phyloP scores from a whole-genome alignment of 1,140 invertebrate species.

The Drosophila melanica region DNA sequence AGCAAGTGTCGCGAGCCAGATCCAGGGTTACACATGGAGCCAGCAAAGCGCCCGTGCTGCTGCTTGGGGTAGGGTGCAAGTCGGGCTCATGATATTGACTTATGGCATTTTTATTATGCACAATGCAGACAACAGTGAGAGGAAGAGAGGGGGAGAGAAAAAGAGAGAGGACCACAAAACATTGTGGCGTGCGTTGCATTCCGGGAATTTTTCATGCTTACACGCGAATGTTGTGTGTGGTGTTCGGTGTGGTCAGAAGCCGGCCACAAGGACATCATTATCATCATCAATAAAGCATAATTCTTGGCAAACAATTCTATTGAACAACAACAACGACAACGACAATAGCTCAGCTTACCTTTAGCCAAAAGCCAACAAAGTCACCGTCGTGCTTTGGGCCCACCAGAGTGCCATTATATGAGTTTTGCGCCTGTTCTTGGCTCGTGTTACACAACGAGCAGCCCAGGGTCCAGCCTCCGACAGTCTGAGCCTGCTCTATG shows the following conservation, averaged over 20 bases:
- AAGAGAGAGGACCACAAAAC: not conserved
- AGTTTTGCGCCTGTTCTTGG: conserved; percentile 41
- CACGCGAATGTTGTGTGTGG: conserved; percentile 23
- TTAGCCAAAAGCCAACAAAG: conserved; percentile 28
- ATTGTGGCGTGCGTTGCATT: conserved; percentile 44
- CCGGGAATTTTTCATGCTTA: conserved; percentile 78
- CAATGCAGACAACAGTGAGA: conserved; percentile 9
- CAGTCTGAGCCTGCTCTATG: conserved; percentile 46
- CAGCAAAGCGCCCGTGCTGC: not conserved
- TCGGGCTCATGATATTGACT: conserved; percentile 68
- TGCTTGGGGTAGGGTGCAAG: not conserved
- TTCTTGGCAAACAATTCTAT: conserved; percentile 82
- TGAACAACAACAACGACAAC: conserved; percentile 69
- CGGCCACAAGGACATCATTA: conserved; percentile 80
- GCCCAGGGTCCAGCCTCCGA: conserved; percentile 6
- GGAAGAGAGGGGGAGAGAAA: not conserved
- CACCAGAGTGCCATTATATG: conserved; percentile 61
- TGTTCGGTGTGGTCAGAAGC: conserved; percentile 15
- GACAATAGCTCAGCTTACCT: conserved; percentile 1
- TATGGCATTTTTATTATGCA: conserved; percentile 80
- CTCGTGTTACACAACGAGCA: conserved; percentile 69
- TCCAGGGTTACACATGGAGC: conserved; percentile 9
- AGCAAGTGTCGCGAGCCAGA: conserved; percentile 45
- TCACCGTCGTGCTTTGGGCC: conserved; percentile 36
- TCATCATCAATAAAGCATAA: conserved; percentile 83